phyloP scores from a whole-genome alignment of 2,113 vertebrate species.

The Micromys minutus region DNA sequence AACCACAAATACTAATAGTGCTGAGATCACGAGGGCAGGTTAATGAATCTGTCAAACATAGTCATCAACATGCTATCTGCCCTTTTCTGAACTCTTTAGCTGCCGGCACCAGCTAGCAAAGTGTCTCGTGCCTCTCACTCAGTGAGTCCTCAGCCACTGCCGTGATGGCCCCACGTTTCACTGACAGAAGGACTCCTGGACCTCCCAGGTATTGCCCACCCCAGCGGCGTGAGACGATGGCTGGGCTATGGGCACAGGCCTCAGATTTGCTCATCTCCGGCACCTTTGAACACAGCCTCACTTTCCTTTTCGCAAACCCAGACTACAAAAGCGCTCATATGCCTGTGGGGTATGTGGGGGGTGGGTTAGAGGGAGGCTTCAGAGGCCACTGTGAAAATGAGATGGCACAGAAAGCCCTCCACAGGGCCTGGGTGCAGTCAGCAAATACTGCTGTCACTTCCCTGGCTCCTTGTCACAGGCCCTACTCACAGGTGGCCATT shows the following conservation, averaged over 20 bases:
- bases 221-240: not conserved
- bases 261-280: not conserved
- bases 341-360: not conserved
- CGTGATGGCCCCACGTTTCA: not conserved
- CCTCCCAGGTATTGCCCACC: not conserved
- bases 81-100: too few relatives aligned
- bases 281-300: too few relatives aligned
- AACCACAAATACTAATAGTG: too few relatives aligned
- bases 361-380: not conserved
- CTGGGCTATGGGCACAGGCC: not conserved
- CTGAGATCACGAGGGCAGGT: too few relatives aligned
- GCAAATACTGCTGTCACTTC: accelerated
- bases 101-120: not conserved
- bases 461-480: accelerated
- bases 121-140: not conserved
- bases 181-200: not conserved
- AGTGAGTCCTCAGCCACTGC: not conserved
- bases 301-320: not conserved
- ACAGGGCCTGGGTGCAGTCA: not conserved
- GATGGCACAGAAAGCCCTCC: accelerated
- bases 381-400: not conserved
- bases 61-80: too few relatives aligned
- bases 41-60: too few relatives aligned
- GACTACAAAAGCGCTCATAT: not conserved
- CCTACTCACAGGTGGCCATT: not conserved